Conservation (phyloP, 2,113 vertebrate genomes). For the Chlorocebus sabaeus region DNA sequence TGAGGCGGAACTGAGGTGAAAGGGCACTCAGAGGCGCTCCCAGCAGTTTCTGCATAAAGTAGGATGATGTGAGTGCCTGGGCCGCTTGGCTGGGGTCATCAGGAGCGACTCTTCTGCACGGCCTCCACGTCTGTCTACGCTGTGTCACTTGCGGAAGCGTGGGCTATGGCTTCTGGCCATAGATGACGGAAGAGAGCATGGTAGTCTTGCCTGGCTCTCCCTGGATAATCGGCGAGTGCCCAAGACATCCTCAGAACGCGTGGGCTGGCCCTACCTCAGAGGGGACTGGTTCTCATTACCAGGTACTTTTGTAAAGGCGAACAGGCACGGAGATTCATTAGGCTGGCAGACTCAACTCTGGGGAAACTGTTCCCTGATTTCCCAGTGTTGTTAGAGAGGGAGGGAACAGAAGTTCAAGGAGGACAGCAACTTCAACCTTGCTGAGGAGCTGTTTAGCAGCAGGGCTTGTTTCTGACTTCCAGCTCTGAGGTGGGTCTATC, state of each 20-base stretch:
- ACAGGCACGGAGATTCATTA: background rate
- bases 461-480: background rate
- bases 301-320: rapidly evolving
- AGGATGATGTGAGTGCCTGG: background rate
- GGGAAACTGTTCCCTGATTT: background rate
- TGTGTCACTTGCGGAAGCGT: rapidly evolving
- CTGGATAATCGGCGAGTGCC: background rate
- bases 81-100: background rate
- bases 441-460: background rate
- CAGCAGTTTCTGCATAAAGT: rapidly evolving
- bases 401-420: rapidly evolving
- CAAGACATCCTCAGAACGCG: rapidly evolving
- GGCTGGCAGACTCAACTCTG: background rate
- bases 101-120: background rate
- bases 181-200: background rate
- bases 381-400: rapidly evolving
- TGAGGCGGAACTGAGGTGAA: rapidly evolving
- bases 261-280: rapidly evolving
- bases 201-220: background rate
- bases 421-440: too few relatives aligned
- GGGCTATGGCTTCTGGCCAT: background rate
- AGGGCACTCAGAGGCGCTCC: background rate
- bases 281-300: rapidly evolving
- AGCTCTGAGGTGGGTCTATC: background rate
- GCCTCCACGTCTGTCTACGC: background rate